Conservation (phyloP, 1,140 invertebrate genomes). For the Cotesia glomerata region DNA sequence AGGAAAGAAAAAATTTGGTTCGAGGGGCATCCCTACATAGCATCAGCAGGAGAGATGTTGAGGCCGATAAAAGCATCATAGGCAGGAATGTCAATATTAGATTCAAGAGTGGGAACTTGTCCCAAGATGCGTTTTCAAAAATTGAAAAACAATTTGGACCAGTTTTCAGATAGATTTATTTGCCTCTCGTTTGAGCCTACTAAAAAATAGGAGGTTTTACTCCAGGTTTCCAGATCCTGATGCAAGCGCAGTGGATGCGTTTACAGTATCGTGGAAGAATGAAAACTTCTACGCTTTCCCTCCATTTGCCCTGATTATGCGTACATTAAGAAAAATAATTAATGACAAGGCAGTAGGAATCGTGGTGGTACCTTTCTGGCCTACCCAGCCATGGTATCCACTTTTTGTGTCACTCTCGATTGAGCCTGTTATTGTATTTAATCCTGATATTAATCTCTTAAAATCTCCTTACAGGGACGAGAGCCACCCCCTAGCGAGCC, state of each 20-base stretch:
- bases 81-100: constrained; percentile 15
- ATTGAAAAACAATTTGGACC: constrained; percentile 14
- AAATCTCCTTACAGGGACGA: constrained; percentile 15
- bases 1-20: constrained; percentile 32
- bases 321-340: constrained; percentile 22
- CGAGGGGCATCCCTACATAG: constrained; percentile 19
- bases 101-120: constrained; percentile 29
- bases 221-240: constrained; percentile 24
- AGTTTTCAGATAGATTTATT: constrained; percentile 23
- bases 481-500: background rate
- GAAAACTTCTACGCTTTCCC: constrained; percentile 24
- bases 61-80: constrained; percentile 28
- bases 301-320: constrained; percentile 24
- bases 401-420: background rate
- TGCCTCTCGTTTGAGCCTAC: constrained; percentile 18
- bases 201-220: constrained; percentile 15
- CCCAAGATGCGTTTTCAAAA: background rate
- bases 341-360: constrained; percentile 3
- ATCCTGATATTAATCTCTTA: background rate
- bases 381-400: constrained; percentile 20
- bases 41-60: constrained; percentile 22
- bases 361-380: constrained; percentile 22
- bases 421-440: background rate
- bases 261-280: constrained; percentile 15
- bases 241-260: constrained; percentile 14